phyloP scores from a whole-genome alignment of 2,797 vertebrate genomes.

The Lepus oiostolus region DNA sequence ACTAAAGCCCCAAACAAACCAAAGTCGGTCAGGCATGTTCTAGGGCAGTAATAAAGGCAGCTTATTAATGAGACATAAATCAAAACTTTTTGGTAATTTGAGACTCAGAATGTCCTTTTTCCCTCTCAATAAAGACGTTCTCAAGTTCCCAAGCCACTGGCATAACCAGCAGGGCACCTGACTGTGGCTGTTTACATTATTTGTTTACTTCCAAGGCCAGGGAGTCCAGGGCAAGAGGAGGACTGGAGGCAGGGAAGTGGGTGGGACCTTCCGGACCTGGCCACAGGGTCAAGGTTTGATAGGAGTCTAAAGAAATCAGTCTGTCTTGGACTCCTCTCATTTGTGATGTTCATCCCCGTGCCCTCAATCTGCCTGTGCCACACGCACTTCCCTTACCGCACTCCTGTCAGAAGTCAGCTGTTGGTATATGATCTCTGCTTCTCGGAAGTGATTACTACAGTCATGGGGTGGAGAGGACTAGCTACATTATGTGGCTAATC shows the following conservation, averaged over 20 bases:
- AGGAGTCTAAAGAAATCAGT: not conserved
- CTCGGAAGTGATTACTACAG: not conserved
- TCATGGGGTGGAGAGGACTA: not conserved
- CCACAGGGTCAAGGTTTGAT: not conserved
- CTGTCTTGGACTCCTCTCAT: not conserved
- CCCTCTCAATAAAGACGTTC: not conserved
- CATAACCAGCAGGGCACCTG: not conserved
- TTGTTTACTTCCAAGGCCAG: conserved; percentile 1
- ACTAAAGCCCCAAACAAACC: conserved; percentile 10
- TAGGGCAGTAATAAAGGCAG: not conserved
- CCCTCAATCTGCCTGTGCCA: not conserved
- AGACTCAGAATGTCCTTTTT: not conserved
- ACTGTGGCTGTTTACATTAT: not conserved
- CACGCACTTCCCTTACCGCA: not conserved
- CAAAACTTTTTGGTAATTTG: conserved; percentile 50
- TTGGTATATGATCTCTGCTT: not conserved
- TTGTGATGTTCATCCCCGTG: not conserved
- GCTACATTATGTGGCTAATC: conserved; percentile 41
- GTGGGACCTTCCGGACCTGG: not conserved
- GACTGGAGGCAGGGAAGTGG: not conserved
- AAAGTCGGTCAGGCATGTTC: not conserved
- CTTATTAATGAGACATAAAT: not conserved
- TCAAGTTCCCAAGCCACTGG: not conserved
- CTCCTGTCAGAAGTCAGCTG: not conserved
- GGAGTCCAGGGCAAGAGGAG: not conserved